Conservation (phyloP, 1,140 invertebrate genomes). For the Eriosoma lanigerum region DNA sequence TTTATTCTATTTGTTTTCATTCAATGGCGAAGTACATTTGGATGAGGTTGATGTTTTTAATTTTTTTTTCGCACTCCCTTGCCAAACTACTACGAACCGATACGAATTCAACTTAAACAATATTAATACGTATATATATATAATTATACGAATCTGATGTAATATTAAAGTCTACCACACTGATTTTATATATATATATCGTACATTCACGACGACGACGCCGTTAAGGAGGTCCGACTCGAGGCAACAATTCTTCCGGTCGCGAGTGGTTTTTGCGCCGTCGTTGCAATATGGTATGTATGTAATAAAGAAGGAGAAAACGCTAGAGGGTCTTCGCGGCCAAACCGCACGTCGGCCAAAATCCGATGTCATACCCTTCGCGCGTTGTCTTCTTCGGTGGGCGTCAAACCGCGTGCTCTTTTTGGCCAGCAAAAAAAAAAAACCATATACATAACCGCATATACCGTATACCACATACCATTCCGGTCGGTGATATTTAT, state of each 20-base stretch:
- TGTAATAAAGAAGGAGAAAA: not conserved
- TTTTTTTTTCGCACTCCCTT: no score
- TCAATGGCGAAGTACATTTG: no score
- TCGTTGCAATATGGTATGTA: no score
- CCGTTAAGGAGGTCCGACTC: conserved; percentile 8
- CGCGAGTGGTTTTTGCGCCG: not conserved
- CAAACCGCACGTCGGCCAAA: conserved; percentile 30
- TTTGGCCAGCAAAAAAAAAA: not conserved
- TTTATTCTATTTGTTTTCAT: no score
- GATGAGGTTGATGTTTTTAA: no score
- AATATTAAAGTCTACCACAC: no score
- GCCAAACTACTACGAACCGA: no score
- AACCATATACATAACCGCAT: not conserved
- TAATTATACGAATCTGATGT: no score
- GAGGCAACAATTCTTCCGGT: not conserved
- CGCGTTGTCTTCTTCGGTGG: not conserved
- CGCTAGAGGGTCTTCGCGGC: not conserved
- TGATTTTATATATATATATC: no score
- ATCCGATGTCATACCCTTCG: not conserved
- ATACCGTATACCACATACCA: not conserved
- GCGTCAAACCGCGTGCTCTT: not conserved
- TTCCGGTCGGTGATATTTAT: not conserved
- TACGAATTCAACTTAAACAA: no score
- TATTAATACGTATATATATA: no score
- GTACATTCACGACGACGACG: not conserved